phyloP scores from a whole-genome alignment of 2,113 vertebrate genomes.

The Bambusicola thoracicus region DNA sequence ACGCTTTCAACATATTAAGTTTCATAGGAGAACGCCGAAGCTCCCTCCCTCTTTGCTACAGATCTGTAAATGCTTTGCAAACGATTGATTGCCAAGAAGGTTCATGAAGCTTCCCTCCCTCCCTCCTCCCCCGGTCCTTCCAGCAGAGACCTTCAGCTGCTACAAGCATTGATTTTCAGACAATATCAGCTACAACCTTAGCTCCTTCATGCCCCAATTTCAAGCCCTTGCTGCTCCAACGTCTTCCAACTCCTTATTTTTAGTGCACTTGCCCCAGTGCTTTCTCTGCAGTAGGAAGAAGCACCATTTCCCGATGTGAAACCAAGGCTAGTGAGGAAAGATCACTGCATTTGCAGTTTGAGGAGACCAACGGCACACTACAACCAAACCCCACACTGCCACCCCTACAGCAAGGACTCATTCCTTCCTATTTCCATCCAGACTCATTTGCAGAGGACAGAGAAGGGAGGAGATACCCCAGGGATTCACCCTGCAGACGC shows the following conservation, averaged over 20 bases:
- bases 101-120: neutral
- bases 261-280: neutral
- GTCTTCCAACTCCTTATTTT: neutral
- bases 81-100: neutral
- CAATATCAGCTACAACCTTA: neutral
- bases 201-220: neutral
- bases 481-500: neutral
- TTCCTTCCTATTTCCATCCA: neutral
- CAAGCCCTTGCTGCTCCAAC: neutral
- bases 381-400: neutral
- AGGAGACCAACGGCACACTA: too few species aligned
- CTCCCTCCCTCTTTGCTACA: neutral
- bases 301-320: neutral
- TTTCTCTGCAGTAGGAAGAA: neutral
- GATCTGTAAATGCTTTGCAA: too few species aligned
- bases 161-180: neutral
- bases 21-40: neutral
- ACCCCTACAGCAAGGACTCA: neutral
- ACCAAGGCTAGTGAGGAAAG: neutral
- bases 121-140: neutral
- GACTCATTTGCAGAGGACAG: neutral
- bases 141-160: neutral
- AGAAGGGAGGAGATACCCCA: neutral
- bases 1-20: neutral
- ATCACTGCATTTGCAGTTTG: neutral